Evolutionary conservation across 2,797 vertebrate genomes (phyloP).

Genomic region (Hemitrygon akajei): DNA sequence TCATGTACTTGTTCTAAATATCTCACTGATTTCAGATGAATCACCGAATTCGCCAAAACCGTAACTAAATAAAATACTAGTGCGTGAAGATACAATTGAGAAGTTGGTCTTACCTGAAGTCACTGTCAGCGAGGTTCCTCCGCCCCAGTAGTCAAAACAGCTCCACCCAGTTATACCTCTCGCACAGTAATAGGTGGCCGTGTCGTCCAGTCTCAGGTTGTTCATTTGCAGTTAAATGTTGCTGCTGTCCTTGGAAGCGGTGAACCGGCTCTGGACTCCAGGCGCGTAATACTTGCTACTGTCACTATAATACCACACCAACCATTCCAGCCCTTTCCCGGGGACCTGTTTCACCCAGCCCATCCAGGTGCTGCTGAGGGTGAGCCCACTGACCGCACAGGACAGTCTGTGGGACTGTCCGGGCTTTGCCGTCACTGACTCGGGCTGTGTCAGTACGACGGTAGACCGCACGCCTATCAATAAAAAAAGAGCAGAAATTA

Average conservation of each 20-base stretch:
- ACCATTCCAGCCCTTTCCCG: not conserved
- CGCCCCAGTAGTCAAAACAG: not conserved
- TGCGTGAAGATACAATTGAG: not conserved
- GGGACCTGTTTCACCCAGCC: not conserved
- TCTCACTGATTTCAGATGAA: no score
- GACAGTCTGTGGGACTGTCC: not conserved
- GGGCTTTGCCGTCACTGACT: not conserved
- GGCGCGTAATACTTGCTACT: not conserved
- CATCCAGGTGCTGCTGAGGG: not conserved
- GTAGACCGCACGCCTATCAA: not conserved
- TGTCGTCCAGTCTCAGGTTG: no score
- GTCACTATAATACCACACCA: rapidly evolving
- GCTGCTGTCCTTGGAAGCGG: no score
- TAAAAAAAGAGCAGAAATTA: not conserved
- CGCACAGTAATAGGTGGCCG: no score
- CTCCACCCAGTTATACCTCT: no score
- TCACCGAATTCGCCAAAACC: no score
- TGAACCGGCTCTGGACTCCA: not conserved
- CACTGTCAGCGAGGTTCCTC: not conserved
- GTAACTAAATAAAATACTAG: no score
- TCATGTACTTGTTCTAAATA: no score
- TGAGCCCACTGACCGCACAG: not conserved
- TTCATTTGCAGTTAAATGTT: no score
- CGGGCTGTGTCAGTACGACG: not conserved
- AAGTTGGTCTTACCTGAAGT: conserved; percentile 21